Evolutionary conservation across 2,888 invertebrate genomes (phyloP), one percentile per base, ranked within the genome.

Genomic region (Lypha dubia): DNA sequence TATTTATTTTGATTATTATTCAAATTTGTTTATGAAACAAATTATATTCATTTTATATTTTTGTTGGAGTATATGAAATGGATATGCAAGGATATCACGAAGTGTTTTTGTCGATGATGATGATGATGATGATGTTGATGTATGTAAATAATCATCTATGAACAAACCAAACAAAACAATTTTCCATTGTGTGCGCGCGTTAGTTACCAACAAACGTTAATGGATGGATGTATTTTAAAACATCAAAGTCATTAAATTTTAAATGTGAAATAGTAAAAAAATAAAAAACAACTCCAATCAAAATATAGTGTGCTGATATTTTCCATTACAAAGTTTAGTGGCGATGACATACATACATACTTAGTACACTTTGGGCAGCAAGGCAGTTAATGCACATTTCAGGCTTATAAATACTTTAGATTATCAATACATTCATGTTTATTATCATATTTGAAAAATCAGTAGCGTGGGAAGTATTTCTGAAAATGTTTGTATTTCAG

Each of bases 1-100:
- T 77, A 9, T n/a, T 44, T 24, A 32, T 35, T 46, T 51, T 51
- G 24, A 60, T 71, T 44, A 63, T 79, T 51, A 68, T 77, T 68
- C 32, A 79, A 79, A 74, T 81, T 74, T 80, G 81, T 81, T 81
- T 73, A 73, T 81, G 60, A 81, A 81, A 80, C 80, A 84, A 84
- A 84, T 84, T 84, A 81, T 76, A 56, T 53, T 35, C 35, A 38
- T 28, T 28, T 28, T 28, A 28, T 28, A 28, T 28, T 28, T 2
- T 28, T 5, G 28, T 4, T 5, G 2, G 28, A 28, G 3, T 28
- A 44, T 44, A 75, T 81, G 68, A 68, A 81, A 81, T 75, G 35
- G 74, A 68, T 81, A 81, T 44, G 44, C 7, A 32, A 58, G 67
- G 56, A 68, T 49, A 53, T 8, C 22, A 74, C 24, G n/a, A n/a